Evolutionary conservation across 2,888 invertebrate species (phyloP).

Genomic region (Heliconius aoede): DNA sequence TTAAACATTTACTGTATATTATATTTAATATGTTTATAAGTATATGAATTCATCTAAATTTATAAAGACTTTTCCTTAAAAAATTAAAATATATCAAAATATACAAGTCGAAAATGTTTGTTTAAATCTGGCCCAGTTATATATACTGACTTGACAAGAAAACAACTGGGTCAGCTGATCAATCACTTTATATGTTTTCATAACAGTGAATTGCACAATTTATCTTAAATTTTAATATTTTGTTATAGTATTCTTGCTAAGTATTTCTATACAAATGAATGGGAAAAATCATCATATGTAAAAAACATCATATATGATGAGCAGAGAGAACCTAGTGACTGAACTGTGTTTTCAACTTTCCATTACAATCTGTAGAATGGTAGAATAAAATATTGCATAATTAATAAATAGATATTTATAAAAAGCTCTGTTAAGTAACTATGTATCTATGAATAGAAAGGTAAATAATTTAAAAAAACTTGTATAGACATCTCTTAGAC

Average conservation of each 20-base stretch:
- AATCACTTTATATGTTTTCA: constrained; percentile 67
- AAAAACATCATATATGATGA: background rate
- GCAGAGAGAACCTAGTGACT: background rate
- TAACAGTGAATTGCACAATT: constrained; percentile 67
- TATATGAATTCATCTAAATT: background rate
- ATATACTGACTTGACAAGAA: constrained; percentile 71
- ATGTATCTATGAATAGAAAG: no score
- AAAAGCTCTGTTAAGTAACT: no score
- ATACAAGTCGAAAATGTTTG: constrained; percentile 35
- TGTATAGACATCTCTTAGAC: no score
- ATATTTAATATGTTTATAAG: background rate
- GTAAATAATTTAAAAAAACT: no score
- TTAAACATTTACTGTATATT: no score
- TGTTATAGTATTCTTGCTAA: background rate
- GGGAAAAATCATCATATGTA: no score
- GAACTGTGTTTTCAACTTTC: background rate
- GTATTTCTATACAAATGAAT: background rate
- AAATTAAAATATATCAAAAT: constrained; percentile 37
- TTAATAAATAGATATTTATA: no score
- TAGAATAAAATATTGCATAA: background rate
- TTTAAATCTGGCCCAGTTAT: constrained; percentile 69
- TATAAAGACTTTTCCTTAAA: constrained; percentile 5
- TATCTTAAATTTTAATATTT: constrained; percentile 53
- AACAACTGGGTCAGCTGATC: constrained; percentile 73
- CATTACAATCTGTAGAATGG: background rate